Evolutionary conservation across 2,797 vertebrate species (phyloP), one percentile per base, ranked within the genome.

Genomic region (Amphiprion clarkii): DNA sequence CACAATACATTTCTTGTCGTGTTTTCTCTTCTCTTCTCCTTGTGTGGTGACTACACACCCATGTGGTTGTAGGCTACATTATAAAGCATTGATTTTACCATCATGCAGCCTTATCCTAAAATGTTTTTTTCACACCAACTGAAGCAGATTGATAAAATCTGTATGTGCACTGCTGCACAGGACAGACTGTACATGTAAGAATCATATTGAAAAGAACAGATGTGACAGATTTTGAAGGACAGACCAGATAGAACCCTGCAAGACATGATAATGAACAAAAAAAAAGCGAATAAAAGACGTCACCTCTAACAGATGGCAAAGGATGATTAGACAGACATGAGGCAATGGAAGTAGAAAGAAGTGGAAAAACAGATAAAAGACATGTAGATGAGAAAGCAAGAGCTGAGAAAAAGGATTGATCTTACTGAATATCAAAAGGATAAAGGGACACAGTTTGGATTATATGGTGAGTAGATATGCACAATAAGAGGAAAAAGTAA

Each of bases 211-310:
- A 62, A 2, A 48, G 14, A 57, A 70, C 6, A 29, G 11, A 58
- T 49, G 2, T 64, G 73, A 54, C 6, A 63, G 2, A n/a, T 16
- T 60, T 62, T 74, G 12, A 58, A 23, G 14, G 10, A 61, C 25
- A 21, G 39, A 65, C 60, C 57, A 53, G 42, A 63, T 21, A 36
- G 9, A 76, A 46, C 1, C 17, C 9, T 31, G 25, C 33, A 61
- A 61, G 61, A 3, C 12, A 19, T 31, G 46, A 19, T 71, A 69
- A 65, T 57, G 5, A 53, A 51, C 6, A 65, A 4, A 56, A 44
- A n/a, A 27, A 44, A 13, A 67, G 16, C 16, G 21, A 29, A 39
- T 19, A 52, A 66, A 58, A 3, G 16, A 53, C 46, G 16, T 0
- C 25, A 21, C 33, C 57, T 68, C 13, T 1, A 48, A 36, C 9